Conservation (phyloP, 1,140 invertebrate species). For the Drosophila saltans region DNA sequence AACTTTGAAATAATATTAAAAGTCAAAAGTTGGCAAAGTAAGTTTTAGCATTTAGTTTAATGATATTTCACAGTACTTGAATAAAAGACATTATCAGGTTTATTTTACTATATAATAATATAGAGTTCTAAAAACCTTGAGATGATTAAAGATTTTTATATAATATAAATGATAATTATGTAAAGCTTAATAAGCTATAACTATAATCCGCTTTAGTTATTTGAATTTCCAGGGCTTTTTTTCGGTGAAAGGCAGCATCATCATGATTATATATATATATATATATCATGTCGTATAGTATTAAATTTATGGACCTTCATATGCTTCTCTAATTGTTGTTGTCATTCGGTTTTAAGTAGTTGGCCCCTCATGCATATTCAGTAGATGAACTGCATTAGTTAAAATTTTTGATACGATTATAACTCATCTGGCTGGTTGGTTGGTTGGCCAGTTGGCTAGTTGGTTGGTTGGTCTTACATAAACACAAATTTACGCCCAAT, state of each 20-base stretch:
- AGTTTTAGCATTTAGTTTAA: too few relatives aligned
- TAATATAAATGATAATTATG: too few relatives aligned
- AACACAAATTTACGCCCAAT: conserved; percentile 8
- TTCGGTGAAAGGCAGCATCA: conserved; percentile 4
- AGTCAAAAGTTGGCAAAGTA: too few relatives aligned
- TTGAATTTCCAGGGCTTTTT: neutral
- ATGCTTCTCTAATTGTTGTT: conserved; percentile 11
- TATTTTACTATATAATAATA: too few relatives aligned
- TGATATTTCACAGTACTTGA: too few relatives aligned
- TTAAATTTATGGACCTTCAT: conserved; percentile 20
- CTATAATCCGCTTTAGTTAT: too few relatives aligned
- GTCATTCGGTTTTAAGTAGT: conserved; percentile 14
- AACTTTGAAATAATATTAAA: too few relatives aligned
- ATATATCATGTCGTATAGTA: neutral
- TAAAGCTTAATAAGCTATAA: too few relatives aligned
- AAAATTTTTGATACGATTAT: conserved; percentile 8
- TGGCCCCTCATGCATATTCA: conserved; percentile 15
- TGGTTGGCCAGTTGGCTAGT: neutral
- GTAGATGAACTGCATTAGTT: conserved; percentile 16
- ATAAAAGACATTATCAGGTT: too few relatives aligned
- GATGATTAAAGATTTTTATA: too few relatives aligned
- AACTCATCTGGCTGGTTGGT: conserved; percentile 4
- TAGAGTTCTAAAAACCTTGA: too few relatives aligned
- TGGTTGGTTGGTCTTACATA: neutral
- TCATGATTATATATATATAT: neutral